Conservation (phyloP, 92 coral and sea anemone species). For the Zoanthus gigantus region DNA sequence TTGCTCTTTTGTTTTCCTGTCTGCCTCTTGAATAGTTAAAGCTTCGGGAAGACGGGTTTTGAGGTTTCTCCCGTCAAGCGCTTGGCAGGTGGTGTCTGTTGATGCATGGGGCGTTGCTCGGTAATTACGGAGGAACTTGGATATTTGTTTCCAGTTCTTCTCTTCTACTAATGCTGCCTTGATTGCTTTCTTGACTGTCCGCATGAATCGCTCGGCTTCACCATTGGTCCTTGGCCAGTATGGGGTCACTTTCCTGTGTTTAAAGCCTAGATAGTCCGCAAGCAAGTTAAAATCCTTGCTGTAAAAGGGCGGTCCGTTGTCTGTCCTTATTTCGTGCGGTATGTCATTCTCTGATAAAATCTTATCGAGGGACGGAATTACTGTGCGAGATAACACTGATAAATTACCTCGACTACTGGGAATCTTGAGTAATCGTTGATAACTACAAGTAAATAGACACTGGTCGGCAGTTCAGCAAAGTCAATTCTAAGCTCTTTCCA, state of each 20-base stretch:
- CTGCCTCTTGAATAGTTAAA: neutral
- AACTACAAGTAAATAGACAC: slow-evolving; percentile 25
- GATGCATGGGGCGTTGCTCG: slow-evolving; percentile 26
- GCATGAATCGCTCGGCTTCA: too few species aligned
- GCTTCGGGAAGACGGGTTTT: slow-evolving; percentile 15
- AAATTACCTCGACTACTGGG: slow-evolving; percentile 7
- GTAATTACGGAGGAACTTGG: slow-evolving; percentile 20
- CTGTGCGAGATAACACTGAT: slow-evolving; percentile 3
- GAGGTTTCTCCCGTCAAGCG: slow-evolving; percentile 2
- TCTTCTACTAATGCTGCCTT: neutral
- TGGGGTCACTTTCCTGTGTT: neutral
- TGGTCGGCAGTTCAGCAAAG: slow-evolving; percentile 27
- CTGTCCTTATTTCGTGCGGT: slow-evolving; percentile 6
- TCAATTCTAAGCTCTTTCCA: slow-evolving; percentile 17
- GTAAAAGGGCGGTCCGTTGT: neutral
- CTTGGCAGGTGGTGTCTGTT: neutral
- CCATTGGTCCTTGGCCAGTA: neutral
- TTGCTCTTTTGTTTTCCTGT: neutral
- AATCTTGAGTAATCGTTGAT: slow-evolving; percentile 1
- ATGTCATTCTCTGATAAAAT: slow-evolving; percentile 10
- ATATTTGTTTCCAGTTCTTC: neutral
- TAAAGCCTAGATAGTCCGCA: neutral
- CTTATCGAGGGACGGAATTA: slow-evolving; percentile 3
- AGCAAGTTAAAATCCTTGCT: neutral
- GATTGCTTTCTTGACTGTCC: too few species aligned